phyloP scores from a whole-genome alignment of 2,113 vertebrate species.

The Nothocercus nigrocapillus region DNA sequence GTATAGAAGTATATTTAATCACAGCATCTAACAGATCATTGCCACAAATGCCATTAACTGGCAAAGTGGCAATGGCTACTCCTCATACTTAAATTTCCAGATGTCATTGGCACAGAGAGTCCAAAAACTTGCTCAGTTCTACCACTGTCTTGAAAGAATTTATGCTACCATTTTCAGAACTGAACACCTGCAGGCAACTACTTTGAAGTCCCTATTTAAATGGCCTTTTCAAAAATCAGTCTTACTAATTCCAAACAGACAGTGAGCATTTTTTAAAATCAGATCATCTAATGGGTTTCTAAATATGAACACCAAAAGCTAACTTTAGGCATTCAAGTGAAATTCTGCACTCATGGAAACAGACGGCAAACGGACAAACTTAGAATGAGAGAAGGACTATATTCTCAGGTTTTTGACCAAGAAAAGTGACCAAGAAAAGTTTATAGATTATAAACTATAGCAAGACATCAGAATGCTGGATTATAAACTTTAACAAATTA shows the following conservation, averaged over 20 bases:
- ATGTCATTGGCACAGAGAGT: not conserved
- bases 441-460: not conserved
- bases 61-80: not conserved
- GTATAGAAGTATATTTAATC: not conserved
- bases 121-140: not conserved
- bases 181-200: not conserved
- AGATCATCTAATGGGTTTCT: not conserved
- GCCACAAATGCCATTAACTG: not conserved
- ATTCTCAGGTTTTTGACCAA: not conserved
- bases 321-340: not conserved
- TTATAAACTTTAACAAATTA: too few relatives aligned
- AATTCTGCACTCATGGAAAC: not conserved
- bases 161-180: not conserved
- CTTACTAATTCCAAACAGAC: not conserved
- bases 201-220: not conserved
- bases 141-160: not conserved
- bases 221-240: not conserved
- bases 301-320: not conserved
- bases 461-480: not conserved
- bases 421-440: not conserved
- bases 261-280: not conserved
- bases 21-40: not conserved
- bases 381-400: not conserved
- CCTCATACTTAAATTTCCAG: not conserved
- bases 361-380: not conserved